phyloP scores from a whole-genome alignment of 2,113 vertebrate genomes.

The Barbus barbus region DNA sequence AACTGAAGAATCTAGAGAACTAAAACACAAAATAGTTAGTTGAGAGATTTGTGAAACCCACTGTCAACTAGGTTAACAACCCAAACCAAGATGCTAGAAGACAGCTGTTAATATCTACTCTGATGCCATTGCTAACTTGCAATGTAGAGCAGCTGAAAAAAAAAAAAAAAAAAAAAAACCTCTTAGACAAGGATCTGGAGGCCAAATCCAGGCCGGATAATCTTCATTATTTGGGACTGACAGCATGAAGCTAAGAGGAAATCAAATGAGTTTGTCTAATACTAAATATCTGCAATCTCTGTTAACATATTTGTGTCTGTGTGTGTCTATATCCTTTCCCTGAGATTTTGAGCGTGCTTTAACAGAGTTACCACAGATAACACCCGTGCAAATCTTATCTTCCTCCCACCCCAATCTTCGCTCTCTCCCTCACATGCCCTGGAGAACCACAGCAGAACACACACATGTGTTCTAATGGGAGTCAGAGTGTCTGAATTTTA shows the following conservation, averaged over 20 bases:
- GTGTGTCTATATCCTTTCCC: constrained; percentile 42
- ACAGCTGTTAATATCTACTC: not conserved
- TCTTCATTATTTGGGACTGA: not conserved
- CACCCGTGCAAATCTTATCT: constrained; percentile 48
- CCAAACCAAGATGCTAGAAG: not conserved
- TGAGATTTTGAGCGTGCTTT: constrained; percentile 38
- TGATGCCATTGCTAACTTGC: not conserved
- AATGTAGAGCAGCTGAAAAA: not conserved
- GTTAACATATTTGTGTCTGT: constrained; percentile 33
- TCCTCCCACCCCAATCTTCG: constrained; percentile 22
- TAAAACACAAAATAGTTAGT: not conserved
- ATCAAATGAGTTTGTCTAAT: not conserved
- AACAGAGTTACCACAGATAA: constrained; percentile 53
- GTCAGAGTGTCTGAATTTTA: constrained; percentile 34
- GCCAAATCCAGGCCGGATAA: not conserved
- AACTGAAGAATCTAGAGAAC: not conserved
- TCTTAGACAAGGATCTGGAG: not conserved
- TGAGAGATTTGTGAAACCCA: no score
- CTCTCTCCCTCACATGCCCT: constrained; percentile 35
- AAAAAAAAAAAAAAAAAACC: not conserved
- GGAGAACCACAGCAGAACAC: not conserved
- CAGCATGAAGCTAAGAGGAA: not conserved
- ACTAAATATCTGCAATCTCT: constrained; percentile 25
- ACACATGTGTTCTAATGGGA: not conserved
- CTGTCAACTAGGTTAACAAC: not conserved